Evolutionary conservation across 2,888 invertebrate species (phyloP).

Genomic region (Conistra vaccinii): DNA sequence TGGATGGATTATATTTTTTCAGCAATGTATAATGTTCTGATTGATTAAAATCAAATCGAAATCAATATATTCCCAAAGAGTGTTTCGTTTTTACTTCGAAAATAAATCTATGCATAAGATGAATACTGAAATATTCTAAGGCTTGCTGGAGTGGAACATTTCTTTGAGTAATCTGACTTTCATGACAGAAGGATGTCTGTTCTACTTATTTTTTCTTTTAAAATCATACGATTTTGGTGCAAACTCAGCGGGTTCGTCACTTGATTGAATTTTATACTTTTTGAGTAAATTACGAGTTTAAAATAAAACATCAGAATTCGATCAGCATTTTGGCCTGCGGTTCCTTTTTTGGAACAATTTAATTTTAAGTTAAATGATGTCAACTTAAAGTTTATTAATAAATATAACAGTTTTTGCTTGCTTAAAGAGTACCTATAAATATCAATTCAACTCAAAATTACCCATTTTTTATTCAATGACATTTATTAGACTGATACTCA

Average conservation of each 20-base stretch:
- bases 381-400: conserved; percentile 7
- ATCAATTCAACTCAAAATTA: conserved; percentile 5
- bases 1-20: conserved; percentile 5
- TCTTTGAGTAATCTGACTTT: conserved; percentile 59
- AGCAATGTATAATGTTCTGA: conserved; percentile 25
- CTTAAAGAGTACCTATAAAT: not conserved
- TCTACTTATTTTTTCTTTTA: conserved; percentile 26
- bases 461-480: conserved; percentile 8
- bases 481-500: conserved; percentile 32
- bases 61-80: conserved; percentile 52
- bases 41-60: conserved; percentile 53
- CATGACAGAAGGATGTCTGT: conserved; percentile 37
- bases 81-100: conserved; percentile 41
- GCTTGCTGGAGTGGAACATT: conserved; percentile 40
- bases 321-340: not conserved
- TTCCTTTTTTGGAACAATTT: conserved; percentile 13
- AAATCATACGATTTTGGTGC: conserved; percentile 24
- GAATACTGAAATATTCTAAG: conserved; percentile 53
- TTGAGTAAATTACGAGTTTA: conserved; percentile 30
- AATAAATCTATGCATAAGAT: conserved; percentile 60
- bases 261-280: conserved; percentile 32
- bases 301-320: conserved; percentile 33
- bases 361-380: not conserved
- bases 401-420: not conserved
- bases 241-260: conserved; percentile 53